Base-by-base conservation (phyloP, 2,797 vertebrate species). In the Danio albolineatus region DNA sequence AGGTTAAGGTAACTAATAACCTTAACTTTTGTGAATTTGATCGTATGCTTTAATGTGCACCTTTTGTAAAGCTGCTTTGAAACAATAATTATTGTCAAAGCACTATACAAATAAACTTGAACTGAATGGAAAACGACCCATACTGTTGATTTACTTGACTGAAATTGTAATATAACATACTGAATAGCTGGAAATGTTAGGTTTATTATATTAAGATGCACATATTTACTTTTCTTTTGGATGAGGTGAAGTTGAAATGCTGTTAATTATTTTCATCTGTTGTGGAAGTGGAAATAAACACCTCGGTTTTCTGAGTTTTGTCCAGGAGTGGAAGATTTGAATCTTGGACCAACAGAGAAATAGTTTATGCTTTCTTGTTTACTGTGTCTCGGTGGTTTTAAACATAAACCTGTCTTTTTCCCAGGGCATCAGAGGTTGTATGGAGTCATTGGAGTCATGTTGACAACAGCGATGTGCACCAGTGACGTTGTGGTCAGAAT, bases 261-360 rank as follows among this genome's bases (percentile, higher is more conserved):
- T 36, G 62, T 65, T 84, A 82, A 86, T 73, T 70, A 79, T 41
- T 83, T 82, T 80, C 57, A 17, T 76, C 53, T 84, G 82, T 51
- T 57, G 10, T 48, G 8, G 38, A 67, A 7, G 70, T 65, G 72
- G 41, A 73, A 81, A 60, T 6, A 19, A 54, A 17, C 7, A 59
- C 28, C 28, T 28, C 28, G 28, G 28, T 1, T 28, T 28, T 28
- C 38, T 38, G 46, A 65, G 73, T 53, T 10, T 65, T 70, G 13
- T 39, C 44, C 28, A 13, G 53, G 48, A 53, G 49, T 36, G 48
- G 49, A 38, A 54, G 57, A 56, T 54, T 57, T 44, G 5, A 65
- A 73, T 44, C 46, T 75, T 53, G 66, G 21, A 21, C 16, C 59
- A 19, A 39, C 44, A 10, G 38, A 67, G 39, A 2, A 65, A 70